Conservation (phyloP, 2,888 invertebrate genomes). For the Phortica okadai region DNA sequence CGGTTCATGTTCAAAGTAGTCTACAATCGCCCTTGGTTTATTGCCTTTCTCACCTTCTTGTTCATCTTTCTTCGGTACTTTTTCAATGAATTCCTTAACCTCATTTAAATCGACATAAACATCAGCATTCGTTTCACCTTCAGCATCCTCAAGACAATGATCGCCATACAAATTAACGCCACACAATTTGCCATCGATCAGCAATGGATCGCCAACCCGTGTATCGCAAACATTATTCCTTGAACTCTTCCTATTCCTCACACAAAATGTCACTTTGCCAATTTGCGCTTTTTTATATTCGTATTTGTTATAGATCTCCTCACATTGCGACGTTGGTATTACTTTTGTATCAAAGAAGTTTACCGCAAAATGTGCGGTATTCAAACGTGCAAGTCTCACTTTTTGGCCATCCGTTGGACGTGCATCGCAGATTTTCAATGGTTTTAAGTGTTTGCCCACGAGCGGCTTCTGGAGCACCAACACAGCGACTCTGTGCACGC, state of each 20-base stretch:
- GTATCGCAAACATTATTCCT: not conserved
- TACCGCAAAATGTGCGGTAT: not conserved
- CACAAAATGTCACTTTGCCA: constrained; percentile 5
- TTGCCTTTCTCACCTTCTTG: no score
- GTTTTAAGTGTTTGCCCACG: not conserved
- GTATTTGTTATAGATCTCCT: not conserved
- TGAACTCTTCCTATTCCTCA: not conserved
- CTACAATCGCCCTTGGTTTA: no score
- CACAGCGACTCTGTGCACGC: not conserved
- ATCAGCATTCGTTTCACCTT: not conserved
- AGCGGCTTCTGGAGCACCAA: not conserved
- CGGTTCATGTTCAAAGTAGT: no score
- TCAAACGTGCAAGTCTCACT: not conserved
- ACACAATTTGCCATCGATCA: constrained; percentile 5
- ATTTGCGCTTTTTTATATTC: not conserved
- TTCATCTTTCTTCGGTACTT: no score
- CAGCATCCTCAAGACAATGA: constrained; percentile 10
- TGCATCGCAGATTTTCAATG: not conserved
- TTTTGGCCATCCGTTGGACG: not conserved
- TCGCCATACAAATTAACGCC: constrained; percentile 21
- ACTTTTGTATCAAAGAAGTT: not conserved
- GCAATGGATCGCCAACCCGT: constrained; percentile 8
- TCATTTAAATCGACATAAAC: constrained; percentile 10
- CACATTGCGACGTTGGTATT: not conserved
- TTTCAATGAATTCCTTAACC: not conserved